These are phyloP conservation scores for Meda fulgida DNA, from an alignment of 2,797 vertebrate species.

Conservation along the genomic window DNA sequence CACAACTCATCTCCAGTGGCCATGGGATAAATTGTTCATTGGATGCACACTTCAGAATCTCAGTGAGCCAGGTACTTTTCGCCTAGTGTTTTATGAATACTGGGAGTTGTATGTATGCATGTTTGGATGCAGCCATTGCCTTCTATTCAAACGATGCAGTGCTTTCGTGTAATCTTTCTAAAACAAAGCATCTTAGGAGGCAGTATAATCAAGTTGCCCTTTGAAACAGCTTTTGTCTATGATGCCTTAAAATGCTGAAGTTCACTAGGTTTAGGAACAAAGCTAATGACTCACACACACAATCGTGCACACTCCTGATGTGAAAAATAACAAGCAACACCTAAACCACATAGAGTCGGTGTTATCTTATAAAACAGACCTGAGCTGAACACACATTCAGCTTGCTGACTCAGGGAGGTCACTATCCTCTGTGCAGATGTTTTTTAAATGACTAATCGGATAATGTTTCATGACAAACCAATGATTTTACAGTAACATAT, in stretches of 20 bases:
- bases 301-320: constrained; percentile 33
- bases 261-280: constrained; percentile 5
- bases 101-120: background rate
- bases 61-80: background rate
- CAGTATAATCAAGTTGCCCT: background rate
- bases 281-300: constrained; percentile 42
- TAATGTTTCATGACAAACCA: constrained; percentile 9
- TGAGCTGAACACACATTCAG: constrained; percentile 35
- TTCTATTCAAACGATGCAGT: background rate
- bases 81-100: background rate
- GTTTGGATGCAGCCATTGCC: background rate
- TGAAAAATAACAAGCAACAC: constrained; percentile 34
- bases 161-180: background rate
- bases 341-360: constrained; percentile 1
- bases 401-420: constrained; percentile 48
- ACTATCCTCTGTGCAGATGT: constrained; percentile 34
- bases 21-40: background rate
- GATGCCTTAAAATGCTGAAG: background rate
- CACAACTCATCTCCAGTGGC: background rate
- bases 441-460: constrained; percentile 17
- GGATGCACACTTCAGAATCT: background rate
- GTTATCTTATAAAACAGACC: constrained; percentile 45
- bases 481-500: background rate
- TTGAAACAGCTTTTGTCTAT: constrained; percentile 1
- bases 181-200: background rate